These are phyloP conservation scores for Sebastes aleutianus DNA, from an alignment of 2,797 vertebrate genomes.

Conservation along the genomic window DNA sequence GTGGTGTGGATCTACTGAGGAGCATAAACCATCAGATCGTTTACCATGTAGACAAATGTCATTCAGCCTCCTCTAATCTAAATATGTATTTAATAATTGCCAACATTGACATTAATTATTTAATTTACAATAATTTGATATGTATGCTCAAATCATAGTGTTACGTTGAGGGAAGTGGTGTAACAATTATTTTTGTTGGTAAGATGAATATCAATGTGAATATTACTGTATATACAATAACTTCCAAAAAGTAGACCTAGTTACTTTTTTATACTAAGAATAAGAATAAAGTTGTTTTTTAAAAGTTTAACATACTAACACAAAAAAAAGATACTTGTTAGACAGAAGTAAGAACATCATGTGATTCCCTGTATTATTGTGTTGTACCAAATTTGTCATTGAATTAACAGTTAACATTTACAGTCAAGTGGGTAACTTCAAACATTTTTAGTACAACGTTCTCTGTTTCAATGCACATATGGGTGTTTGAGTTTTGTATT, in stretches of 20 bases:
- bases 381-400: background rate
- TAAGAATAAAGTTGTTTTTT: background rate
- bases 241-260: too few relatives aligned
- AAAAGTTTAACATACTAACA: background rate
- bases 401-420: too few relatives aligned
- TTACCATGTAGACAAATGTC: background rate
- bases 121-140: background rate
- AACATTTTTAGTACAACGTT: background rate
- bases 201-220: background rate
- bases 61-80: background rate
- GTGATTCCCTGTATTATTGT: background rate
- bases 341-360: background rate
- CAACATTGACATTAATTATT: background rate
- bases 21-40: background rate
- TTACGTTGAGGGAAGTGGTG: background rate
- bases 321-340: background rate
- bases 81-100: background rate
- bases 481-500: background rate
- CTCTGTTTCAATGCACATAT: background rate
- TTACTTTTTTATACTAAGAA: background rate
- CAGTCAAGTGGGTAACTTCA: background rate
- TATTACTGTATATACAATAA: background rate
- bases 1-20: background rate
- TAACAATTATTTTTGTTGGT: background rate
- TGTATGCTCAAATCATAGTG: background rate